Evolutionary conservation across 1,140 invertebrate species (phyloP).

Genomic region (Arctopsyche grandis): DNA sequence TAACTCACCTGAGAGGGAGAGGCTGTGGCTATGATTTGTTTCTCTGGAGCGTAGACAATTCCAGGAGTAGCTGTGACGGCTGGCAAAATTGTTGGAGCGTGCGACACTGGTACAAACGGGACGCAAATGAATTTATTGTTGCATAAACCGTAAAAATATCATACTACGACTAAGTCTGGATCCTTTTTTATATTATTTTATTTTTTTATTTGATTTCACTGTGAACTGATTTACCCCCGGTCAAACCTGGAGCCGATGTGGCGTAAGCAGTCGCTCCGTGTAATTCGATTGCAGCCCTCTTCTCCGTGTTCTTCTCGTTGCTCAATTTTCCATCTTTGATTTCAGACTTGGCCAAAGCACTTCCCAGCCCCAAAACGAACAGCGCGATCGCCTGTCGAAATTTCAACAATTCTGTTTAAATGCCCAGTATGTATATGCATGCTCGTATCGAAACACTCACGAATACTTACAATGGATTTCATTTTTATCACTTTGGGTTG

Average conservation of each 20-base stretch:
- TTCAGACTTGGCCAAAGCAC: slow-evolving; percentile 25
- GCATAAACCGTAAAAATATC: slow-evolving; percentile 2
- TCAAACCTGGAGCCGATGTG: slow-evolving; percentile 42
- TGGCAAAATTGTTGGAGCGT: slow-evolving; percentile 46
- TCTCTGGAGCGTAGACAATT: slow-evolving; percentile 52
- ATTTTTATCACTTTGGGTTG: neutral
- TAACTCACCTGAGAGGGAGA: slow-evolving; percentile 50
- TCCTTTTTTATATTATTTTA: slow-evolving; percentile 1
- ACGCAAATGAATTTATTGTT: no score
- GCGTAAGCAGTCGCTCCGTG: slow-evolving; percentile 44
- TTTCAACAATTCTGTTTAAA: neutral
- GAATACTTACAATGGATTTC: slow-evolving; percentile 21
- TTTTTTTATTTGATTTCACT: neutral
- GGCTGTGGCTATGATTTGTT: slow-evolving; percentile 48
- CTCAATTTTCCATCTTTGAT: slow-evolving; percentile 20
- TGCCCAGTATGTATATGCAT: neutral
- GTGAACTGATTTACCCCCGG: no score
- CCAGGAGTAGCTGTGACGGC: slow-evolving; percentile 44
- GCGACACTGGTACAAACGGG: slow-evolving; percentile 35
- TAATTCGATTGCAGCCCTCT: slow-evolving; percentile 48
- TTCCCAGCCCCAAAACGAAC: neutral
- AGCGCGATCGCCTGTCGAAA: slow-evolving; percentile 20
- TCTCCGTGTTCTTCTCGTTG: slow-evolving; percentile 49
- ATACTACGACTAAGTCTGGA: neutral
- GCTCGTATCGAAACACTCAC: neutral